Evolutionary conservation across 2,797 vertebrate genomes (phyloP), one percentile per base, ranked within the genome.

Genomic region (Syngnathus acus): DNA sequence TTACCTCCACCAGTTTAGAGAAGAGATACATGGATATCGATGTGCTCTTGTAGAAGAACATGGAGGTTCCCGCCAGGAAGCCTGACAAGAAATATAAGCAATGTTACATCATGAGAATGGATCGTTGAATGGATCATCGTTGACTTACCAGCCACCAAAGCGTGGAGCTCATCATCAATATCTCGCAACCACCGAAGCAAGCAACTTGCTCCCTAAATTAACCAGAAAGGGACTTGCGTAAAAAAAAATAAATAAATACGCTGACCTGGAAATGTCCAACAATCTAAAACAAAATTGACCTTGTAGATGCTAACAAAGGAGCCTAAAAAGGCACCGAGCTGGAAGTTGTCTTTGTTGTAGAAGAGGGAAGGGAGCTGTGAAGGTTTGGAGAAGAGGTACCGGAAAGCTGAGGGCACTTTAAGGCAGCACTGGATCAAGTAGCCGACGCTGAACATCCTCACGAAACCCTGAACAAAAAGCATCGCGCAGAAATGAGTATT

Each of bases 41-140:
- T 38, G 97, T 99, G 84, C 97, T 99, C 92, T 95, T 97, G 91
- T 98, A 99, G 92, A 99, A 98, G 92, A 97, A 97, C 97, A 99
- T 99, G 37, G 97, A 99, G 53, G 93, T 76, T 68, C 97, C 97
- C 63, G 97, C 97, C 81, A 99, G 88, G 85, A 98, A 97, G 14
- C 97, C 97, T 99, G 57, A 0, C 67, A 66, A 62, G 45, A 70
- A 66, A 57, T 7, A 43, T 16, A 5, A 40, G 13, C 6, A 1
- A 23, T 23, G 16, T 26, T 66, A 43, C 9, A 69, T 42, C 50
- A 9, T 51, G 4, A 63, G 70, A 23, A 23, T 23, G 43, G 9
- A 4, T 68, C 40, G 3, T 38, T 16, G 2, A 51, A 23, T n/a
- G 9, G 7, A 57, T 43, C 8, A 1, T 13, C 10, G 3, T 42